phyloP scores from a whole-genome alignment of 2,888 invertebrate species.

The Erannis defoliaria region DNA sequence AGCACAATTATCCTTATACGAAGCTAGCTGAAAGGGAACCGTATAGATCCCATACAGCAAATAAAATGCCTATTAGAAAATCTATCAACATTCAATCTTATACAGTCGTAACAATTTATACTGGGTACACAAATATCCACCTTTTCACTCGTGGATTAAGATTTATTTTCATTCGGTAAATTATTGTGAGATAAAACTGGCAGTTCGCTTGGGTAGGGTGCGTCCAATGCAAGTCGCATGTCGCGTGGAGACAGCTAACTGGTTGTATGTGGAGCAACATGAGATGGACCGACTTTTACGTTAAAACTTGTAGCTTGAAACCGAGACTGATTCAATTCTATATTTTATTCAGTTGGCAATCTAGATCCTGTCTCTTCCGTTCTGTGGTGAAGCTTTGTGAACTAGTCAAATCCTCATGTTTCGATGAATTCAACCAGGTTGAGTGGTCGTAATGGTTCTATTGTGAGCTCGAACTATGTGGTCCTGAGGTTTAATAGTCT shows the following conservation, averaged over 20 bases:
- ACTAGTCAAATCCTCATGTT: too few relatives aligned
- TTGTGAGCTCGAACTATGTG: too few relatives aligned
- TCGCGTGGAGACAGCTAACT: slow-evolving; percentile 51
- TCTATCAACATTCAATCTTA: background rate
- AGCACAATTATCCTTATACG: background rate
- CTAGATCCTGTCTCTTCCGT: background rate
- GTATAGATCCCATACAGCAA: slow-evolving; percentile 5
- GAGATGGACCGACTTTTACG: slow-evolving; percentile 56
- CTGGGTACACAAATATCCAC: background rate
- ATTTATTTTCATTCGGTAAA: background rate
- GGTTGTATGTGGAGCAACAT: slow-evolving; percentile 51
- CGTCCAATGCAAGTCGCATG: slow-evolving; percentile 13
- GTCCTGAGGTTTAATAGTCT: too few relatives aligned
- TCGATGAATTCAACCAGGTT: too few relatives aligned
- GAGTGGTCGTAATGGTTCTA: too few relatives aligned
- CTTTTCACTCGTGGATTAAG: background rate
- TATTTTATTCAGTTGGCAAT: background rate
- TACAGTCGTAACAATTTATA: background rate
- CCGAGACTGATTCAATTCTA: background rate
- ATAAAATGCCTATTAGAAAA: slow-evolving; percentile 10
- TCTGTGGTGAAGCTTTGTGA: background rate
- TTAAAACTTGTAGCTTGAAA: slow-evolving; percentile 28
- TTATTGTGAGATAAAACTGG: background rate
- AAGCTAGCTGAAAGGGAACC: background rate
- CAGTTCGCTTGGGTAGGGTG: background rate